Conservation (phyloP, 2,113 vertebrate species). For the Elephas maximus region DNA sequence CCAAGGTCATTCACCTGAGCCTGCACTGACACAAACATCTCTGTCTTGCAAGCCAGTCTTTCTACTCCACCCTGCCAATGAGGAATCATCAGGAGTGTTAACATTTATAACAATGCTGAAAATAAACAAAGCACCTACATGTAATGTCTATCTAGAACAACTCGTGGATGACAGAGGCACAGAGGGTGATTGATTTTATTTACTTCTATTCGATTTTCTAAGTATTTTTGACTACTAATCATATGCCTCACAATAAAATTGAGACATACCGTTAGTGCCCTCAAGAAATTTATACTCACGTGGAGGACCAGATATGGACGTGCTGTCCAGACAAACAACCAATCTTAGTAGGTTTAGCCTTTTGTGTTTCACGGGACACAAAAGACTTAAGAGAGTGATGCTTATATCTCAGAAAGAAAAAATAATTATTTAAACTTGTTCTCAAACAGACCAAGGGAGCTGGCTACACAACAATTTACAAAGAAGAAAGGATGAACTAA, state of each 20-base stretch:
- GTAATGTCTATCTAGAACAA: constrained; percentile 22
- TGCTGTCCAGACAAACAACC: neutral
- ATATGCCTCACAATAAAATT: constrained; percentile 17
- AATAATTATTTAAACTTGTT: neutral
- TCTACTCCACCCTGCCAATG: neutral
- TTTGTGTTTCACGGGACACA: constrained; percentile 32
- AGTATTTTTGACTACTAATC: constrained; percentile 47
- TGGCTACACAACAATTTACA: constrained; percentile 7
- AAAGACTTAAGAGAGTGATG: constrained; percentile 15
- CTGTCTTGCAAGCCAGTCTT: neutral
- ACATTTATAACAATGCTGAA: constrained; percentile 24
- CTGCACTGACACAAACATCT: neutral
- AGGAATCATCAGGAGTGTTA: neutral
- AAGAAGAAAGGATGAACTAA: constrained; percentile 19
- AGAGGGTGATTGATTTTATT: constrained; percentile 32
- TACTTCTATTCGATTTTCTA: constrained; percentile 12
- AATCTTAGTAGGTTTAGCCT: neutral
- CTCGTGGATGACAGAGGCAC: constrained; percentile 1
- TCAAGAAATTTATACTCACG: neutral
- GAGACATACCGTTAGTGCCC: constrained; percentile 20
- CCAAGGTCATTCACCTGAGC: constrained; percentile 15
- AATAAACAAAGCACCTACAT: constrained; percentile 47
- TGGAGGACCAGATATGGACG: neutral
- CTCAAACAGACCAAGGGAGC: neutral
- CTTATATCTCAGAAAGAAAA: constrained; percentile 15